Conservation (phyloP, 2,113 vertebrate genomes). For the Phalacrocorax pelagicus region DNA sequence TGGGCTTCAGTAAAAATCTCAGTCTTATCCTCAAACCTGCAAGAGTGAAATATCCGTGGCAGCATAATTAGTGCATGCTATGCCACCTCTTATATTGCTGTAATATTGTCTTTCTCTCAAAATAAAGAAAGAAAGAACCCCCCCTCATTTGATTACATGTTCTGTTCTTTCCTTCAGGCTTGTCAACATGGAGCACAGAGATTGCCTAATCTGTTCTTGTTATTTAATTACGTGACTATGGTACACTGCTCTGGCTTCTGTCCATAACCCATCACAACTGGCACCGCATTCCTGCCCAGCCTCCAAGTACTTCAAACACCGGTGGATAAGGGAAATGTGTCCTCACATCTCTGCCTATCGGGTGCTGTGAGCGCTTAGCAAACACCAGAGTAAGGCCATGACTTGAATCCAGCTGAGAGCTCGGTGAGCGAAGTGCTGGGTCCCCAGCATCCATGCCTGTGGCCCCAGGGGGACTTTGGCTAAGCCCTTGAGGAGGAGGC, state of each 20-base stretch:
- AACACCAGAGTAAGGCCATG: fast-evolving
- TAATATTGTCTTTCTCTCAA: not conserved
- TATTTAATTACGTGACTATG: constrained; percentile 17
- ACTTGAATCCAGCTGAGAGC: not conserved
- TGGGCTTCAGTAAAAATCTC: not conserved
- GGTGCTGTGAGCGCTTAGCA: not conserved
- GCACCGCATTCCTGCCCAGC: not conserved
- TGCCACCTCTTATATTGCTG: not conserved
- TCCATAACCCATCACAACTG: not conserved
- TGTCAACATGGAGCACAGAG: constrained; percentile 21
- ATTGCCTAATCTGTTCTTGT: constrained; percentile 46
- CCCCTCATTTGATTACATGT: constrained; percentile 13
- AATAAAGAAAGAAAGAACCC: not conserved
- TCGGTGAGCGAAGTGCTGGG: fast-evolving
- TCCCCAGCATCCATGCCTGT: not conserved
- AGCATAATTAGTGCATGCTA: not conserved
- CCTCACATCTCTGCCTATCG: not conserved
- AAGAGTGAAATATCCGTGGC: not conserved
- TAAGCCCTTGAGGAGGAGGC: not conserved
- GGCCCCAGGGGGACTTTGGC: not conserved
- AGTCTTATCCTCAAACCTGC: not conserved
- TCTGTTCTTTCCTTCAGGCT: constrained; percentile 44
- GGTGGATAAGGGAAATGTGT: not conserved
- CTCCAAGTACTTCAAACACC: not conserved
- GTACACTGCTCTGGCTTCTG: constrained; percentile 3